Base-by-base conservation (phyloP, 2,888 invertebrate genomes). In the Plemyria rubiginata region DNA sequence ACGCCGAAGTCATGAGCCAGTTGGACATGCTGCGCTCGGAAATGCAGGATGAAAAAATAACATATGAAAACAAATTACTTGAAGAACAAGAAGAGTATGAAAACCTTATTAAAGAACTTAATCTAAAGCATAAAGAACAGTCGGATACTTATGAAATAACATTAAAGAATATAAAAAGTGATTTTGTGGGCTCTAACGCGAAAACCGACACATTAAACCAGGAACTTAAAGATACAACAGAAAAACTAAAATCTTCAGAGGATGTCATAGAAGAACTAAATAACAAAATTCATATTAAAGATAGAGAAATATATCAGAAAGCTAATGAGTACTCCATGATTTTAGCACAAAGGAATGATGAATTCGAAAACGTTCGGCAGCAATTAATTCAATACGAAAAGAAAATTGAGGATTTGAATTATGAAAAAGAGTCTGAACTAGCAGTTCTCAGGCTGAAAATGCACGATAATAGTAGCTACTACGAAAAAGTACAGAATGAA, bases 341-440 rank as follows among this genome's bases (percentile, higher is more conserved):
- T 28, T 73, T 90, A 67, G 66, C 82, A 48, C 85, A 88, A 72
- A 84, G 86, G 67, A 90, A 88, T 65, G 87, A 86, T 63, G 92
- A 92, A 66, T 88, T 91, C 70, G 91, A 93, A 75, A 86, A 79
- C 75, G 79, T 92, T 12, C 81, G 90, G 57, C 80, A 81, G 70
- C 86, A 88, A 54, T 72, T 92, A 22, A 63, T 90, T 13, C 84
- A 87, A 52, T 88, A 86, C 66, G 92, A 93, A 78, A 91, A 85
- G 71, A 88, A 82, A 75, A 67, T 91, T 45, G 92, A 92, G 70
- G 94, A 94, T 70, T 74, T 90, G 63, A 93, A 81, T 60, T 93
- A 86, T 60, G 94, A 88, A 69, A 94, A 94, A 72, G 92, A 94
- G 62, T 87, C 93, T 0, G 94, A 94, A 72, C 80, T 94, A 60